phyloP scores from a whole-genome alignment of 2,797 vertebrate species.

The Chiloscyllium punctatum region DNA sequence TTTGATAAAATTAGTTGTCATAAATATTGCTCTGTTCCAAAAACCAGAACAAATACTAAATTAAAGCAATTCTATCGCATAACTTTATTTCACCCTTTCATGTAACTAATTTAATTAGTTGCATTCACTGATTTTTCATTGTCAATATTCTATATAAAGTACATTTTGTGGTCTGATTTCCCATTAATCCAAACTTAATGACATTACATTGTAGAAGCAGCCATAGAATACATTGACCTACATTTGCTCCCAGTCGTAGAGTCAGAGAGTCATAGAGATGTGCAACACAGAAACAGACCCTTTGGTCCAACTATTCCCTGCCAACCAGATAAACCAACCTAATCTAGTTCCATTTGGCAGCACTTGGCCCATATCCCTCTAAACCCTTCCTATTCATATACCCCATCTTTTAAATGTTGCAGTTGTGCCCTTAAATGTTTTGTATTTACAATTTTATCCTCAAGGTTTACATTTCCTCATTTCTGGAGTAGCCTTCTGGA shows the following conservation, averaged over 20 bases:
- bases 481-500: neutral
- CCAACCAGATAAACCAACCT: too few relatives aligned
- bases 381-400: too few relatives aligned
- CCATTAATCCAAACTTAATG: neutral
- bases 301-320: too few relatives aligned
- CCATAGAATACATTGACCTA: neutral
- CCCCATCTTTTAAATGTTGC: too few relatives aligned
- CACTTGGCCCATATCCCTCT: too few relatives aligned
- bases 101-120: neutral
- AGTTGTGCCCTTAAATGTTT: neutral
- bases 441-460: neutral
- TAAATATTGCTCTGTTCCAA: neutral
- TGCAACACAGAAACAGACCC: too few relatives aligned
- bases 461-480: neutral
- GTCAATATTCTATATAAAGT: neutral
- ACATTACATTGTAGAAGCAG: neutral
- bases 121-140: neutral
- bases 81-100: neutral
- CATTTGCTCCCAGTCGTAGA: neutral
- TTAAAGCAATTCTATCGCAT: neutral
- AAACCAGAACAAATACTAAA: neutral
- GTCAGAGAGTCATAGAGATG: too few relatives aligned
- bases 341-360: neutral
- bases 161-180: neutral
- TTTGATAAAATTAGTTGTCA: neutral